Evolutionary conservation across 2,113 vertebrate genomes (phyloP), one percentile per base, ranked within the genome.

Genomic region (Oryzias woworae): DNA sequence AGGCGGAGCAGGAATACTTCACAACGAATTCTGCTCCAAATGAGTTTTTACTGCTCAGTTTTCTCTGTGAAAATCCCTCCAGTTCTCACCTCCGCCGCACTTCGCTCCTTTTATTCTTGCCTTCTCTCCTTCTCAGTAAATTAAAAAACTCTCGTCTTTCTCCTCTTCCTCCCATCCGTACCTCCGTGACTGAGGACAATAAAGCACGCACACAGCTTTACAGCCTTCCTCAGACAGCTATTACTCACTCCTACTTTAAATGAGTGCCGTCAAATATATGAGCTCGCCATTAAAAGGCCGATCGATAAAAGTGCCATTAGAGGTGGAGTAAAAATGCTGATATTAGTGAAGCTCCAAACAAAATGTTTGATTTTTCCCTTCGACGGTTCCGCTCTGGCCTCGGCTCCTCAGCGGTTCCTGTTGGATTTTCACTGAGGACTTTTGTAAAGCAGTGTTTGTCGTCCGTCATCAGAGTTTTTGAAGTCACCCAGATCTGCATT

Each of bases 231-330:
- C 93, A 93, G 93, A 94, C 92, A 88, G 95, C 94, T 94, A 96
- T 97, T 97, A 96, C 94, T 97, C 95, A 96, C 94, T 92, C 92
- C 93, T 95, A 91, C 94, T 96, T 96, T 94, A 96, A 96, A 96
- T 94, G 94, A 95, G 93, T 89, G 90, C 92, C 94, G 95, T 96
- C 94, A 95, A 95, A 96, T 98, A 97, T 95, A 95, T 94, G 94
- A 69, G 92, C 91, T 92, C 91, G 88, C 94, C 95, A 96, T 97
- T 96, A 96, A 95, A 92, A 92, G 86, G 85, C 87, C 87, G 93
- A 97, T 96, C 95, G 96, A 98, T 98, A 95, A 95, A 96, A 97
- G 95, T 92, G 92, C 94, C 94, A 95, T 98, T 97, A 97, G 94
- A 92, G 92, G 92, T 92, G 92, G 93, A 92, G 93, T 94, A 94